Evolutionary conservation across 2,797 vertebrate genomes (phyloP).

Genomic region (Choloepus didactylus): DNA sequence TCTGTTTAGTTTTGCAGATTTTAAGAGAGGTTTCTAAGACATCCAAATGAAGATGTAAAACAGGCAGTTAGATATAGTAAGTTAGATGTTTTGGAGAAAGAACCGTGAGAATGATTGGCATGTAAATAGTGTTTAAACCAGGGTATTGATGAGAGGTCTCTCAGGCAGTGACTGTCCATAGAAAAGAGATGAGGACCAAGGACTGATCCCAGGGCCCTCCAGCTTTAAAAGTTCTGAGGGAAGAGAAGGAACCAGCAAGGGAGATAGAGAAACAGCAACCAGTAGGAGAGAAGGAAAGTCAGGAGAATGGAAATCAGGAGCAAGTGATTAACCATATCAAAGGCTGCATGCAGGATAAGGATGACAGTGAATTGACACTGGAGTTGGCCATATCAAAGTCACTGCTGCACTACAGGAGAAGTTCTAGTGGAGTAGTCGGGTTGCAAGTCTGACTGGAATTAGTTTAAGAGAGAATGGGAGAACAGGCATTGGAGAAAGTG

Average conservation of each 20-base stretch:
- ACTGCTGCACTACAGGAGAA: not conserved
- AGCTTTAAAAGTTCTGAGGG: not conserved
- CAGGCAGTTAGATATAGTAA: not conserved
- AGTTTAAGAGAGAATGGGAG: not conserved
- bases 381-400: not conserved
- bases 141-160: not conserved
- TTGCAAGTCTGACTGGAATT: not conserved
- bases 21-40: not conserved
- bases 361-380: not conserved
- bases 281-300: slow-evolving; percentile 47
- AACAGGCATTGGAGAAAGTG: not conserved
- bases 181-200: not conserved
- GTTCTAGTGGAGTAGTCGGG: not conserved
- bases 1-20: not conserved
- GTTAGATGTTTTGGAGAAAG: slow-evolving; percentile 20
- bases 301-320: not conserved
- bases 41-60: not conserved
- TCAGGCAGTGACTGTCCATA: not conserved
- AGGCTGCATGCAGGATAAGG: not conserved
- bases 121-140: not conserved
- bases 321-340: not conserved
- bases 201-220: not conserved
- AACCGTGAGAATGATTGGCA: not conserved
- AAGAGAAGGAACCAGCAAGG: slow-evolving; percentile 29
- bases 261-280: slow-evolving; percentile 46